Evolutionary conservation across 2,888 invertebrate genomes (phyloP).

Genomic region (Catocala sponsa): DNA sequence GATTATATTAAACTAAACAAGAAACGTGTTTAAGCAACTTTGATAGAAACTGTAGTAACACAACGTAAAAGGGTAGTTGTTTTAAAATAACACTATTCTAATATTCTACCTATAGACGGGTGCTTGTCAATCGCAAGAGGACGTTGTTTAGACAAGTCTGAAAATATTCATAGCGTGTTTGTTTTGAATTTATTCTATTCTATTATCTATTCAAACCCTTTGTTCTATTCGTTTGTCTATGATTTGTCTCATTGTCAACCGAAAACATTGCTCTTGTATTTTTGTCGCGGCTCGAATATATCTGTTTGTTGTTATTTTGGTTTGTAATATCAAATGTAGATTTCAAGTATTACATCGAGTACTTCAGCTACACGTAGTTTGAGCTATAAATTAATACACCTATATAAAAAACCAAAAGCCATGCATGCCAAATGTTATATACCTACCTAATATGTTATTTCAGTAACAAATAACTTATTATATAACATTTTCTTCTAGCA

Average conservation of each 20-base stretch:
- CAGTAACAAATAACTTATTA: no score
- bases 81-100: slow-evolving; percentile 46
- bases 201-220: slow-evolving; percentile 82
- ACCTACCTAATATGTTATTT: no score
- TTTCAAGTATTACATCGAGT: neutral
- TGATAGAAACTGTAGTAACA: neutral
- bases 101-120: slow-evolving; percentile 38
- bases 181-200: slow-evolving; percentile 75
- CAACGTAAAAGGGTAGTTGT: slow-evolving; percentile 36
- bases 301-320: slow-evolving; percentile 54
- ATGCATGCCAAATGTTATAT: no score
- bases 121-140: slow-evolving; percentile 44
- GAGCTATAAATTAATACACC: no score
- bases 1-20: no score
- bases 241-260: slow-evolving; percentile 73
- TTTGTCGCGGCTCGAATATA: slow-evolving; percentile 61
- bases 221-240: slow-evolving; percentile 76
- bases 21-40: neutral
- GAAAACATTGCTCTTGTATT: slow-evolving; percentile 77
- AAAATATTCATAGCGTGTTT: slow-evolving; percentile 77
- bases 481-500: no score
- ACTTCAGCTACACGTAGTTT: no score
- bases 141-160: slow-evolving; percentile 66
- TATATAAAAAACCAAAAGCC: no score
- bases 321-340: slow-evolving; percentile 11